Evolutionary conservation across 2,797 vertebrate species (phyloP).

Genomic region (Paedocypris micromegethes): DNA sequence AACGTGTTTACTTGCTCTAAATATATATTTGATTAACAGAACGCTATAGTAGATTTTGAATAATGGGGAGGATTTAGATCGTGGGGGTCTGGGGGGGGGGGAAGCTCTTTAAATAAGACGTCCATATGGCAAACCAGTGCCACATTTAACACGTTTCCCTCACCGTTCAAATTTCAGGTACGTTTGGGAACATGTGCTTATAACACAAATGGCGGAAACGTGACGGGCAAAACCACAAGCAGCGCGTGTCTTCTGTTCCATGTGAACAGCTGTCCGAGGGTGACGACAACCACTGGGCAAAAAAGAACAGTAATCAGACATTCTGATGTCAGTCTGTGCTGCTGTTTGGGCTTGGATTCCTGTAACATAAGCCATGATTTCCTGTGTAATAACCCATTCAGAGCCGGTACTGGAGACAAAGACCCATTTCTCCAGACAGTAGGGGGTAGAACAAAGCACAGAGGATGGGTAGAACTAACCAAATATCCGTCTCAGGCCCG

Average conservation of each 20-base stretch:
- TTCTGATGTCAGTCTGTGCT: neutral
- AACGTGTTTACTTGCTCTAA: constrained; percentile 28
- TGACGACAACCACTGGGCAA: constrained; percentile 24
- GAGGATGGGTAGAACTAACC: constrained; percentile 17
- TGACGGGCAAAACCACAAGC: neutral
- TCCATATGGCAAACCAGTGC: too few relatives aligned
- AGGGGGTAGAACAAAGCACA: constrained; percentile 21
- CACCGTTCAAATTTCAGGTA: too few relatives aligned
- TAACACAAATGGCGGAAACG: too few relatives aligned
- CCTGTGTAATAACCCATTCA: constrained; percentile 23
- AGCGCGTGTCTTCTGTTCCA: neutral
- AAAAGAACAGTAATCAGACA: neutral
- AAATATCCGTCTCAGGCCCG: constrained; percentile 43
- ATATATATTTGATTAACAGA: too few relatives aligned
- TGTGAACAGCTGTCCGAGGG: constrained; percentile 1
- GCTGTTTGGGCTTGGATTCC: constrained; percentile 3
- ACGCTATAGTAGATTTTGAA: too few relatives aligned
- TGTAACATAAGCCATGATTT: constrained; percentile 19
- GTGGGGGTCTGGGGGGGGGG: too few relatives aligned
- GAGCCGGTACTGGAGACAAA: constrained; percentile 12
- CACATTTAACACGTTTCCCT: too few relatives aligned
- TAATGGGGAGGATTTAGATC: too few relatives aligned
- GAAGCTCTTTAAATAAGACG: too few relatives aligned
- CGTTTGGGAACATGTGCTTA: too few relatives aligned
- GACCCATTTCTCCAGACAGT: constrained; percentile 30